Conservation (phyloP, 1,140 invertebrate species). For the Sweltsa coloradensis region DNA sequence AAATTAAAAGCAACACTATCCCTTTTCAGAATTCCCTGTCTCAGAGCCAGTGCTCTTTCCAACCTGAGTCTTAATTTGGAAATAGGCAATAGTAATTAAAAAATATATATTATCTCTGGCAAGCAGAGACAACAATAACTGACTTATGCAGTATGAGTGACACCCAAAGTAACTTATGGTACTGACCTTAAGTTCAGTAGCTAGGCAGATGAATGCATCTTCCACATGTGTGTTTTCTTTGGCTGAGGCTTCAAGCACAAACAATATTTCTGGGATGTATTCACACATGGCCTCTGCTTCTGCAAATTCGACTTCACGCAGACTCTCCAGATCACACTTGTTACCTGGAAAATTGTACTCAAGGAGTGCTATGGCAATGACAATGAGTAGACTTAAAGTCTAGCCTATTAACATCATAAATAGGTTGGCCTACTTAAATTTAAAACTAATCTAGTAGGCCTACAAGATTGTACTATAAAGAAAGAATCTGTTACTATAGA, state of each 20-base stretch:
- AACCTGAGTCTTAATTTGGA: background rate
- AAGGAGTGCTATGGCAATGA: too few relatives aligned
- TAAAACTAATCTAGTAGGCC: too few relatives aligned
- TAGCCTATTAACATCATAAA: too few relatives aligned
- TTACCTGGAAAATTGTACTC: constrained; percentile 54
- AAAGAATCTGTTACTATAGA: too few relatives aligned
- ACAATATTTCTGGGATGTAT: constrained; percentile 70
- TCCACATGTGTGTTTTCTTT: constrained; percentile 91
- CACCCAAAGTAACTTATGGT: too few relatives aligned
- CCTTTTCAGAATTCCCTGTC: too few relatives aligned
- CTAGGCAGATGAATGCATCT: constrained; percentile 77
- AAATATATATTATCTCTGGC: background rate
- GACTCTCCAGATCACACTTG: constrained; percentile 73
- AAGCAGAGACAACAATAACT: background rate
- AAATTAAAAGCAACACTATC: too few relatives aligned
- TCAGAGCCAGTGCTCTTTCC: too few relatives aligned
- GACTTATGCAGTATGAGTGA: too few relatives aligned
- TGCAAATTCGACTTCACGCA: constrained; percentile 68
- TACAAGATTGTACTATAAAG: too few relatives aligned
- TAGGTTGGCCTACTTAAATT: too few relatives aligned
- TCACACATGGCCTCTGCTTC: constrained; percentile 75
- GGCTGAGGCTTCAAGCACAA: constrained; percentile 81
- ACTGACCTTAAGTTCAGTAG: constrained; percentile 70
- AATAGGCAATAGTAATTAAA: constrained; percentile 2
- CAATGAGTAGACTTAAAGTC: too few relatives aligned